phyloP scores from a whole-genome alignment of 1,140 invertebrate species.

The Sitobion miscanthi region DNA sequence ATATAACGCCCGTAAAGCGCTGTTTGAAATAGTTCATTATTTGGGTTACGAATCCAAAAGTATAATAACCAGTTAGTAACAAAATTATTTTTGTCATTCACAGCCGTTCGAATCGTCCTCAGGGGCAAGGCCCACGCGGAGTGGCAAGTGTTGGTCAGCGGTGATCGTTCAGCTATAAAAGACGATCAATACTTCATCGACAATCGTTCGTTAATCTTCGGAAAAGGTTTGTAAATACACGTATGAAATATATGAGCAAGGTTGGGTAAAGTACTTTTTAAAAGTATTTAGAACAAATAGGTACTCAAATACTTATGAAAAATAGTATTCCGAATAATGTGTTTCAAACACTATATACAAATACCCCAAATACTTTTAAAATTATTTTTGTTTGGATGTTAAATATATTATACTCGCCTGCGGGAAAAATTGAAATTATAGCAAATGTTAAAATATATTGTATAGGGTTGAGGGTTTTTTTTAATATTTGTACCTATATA shows the following conservation, averaged over 20 bases:
- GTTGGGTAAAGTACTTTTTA: background rate
- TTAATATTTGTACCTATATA: background rate
- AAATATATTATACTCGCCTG: background rate
- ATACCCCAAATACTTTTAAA: background rate
- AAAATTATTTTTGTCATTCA: constrained; percentile 60
- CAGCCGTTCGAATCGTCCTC: constrained; percentile 77
- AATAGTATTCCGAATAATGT: background rate
- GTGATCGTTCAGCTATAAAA: constrained; percentile 77
- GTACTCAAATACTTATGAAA: background rate
- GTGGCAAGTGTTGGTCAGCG: constrained; percentile 82
- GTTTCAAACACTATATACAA: background rate
- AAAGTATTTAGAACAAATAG: background rate
- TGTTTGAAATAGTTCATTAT: background rate
- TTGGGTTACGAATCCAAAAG: background rate
- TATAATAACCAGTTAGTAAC: background rate
- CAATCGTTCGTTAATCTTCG: constrained; percentile 78
- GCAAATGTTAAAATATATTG: background rate
- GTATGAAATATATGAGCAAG: background rate
- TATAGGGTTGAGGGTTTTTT: background rate
- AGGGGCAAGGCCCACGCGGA: constrained; percentile 81
- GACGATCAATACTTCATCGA: constrained; percentile 86
- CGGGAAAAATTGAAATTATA: background rate
- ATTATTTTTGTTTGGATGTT: background rate
- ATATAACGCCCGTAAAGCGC: background rate
- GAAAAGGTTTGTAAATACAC: constrained; percentile 69